Evolutionary conservation across 2,888 invertebrate species (phyloP), one percentile per base, ranked within the genome.

Genomic region (Brachylomia viminalis): DNA sequence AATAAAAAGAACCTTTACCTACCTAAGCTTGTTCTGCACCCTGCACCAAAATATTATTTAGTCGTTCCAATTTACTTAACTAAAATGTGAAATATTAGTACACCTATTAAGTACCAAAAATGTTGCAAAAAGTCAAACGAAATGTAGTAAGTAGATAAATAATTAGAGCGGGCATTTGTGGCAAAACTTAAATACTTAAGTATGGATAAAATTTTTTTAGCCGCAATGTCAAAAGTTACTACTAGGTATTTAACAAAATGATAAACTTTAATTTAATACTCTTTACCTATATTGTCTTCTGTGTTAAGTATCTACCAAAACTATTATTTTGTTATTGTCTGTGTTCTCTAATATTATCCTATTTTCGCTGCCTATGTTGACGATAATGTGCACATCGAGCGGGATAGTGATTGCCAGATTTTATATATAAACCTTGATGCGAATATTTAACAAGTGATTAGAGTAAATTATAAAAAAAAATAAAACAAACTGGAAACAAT

Each of bases 41-140:
- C 65, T 65, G 71, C 76, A 82, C 80, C 61, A 77, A 82, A 58
- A 52, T 62, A 49, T 66, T 69, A 62, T 71, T 68, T 83, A 73
- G 38, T 67, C 67, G 15, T 70, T 77, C 45, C 47, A 68, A 59
- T 58, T 71, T 72, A 54, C 23, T 67, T 54, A 62, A 33, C 30
- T 23, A 23, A 47, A 67, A 45, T 47, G 15, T 27, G 38, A 61
- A 56, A 68, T 38, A 30, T n/a, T 17, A 49, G 17, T 23, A n/a
- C 11, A 54, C 11, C 33, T 52, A 54, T 30, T 20, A n/a, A 47
- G 10, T 58, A 42, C 23, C n/a, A 33, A 49, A 49, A 3, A 30
- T 64, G 15, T n/a, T 64, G 42, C 58, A 47, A 64, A 64, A 64
- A 58, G 23, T 27, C 33, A 54, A 65, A 69, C 17, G n/a, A 72